phyloP scores from a whole-genome alignment of 1,140 invertebrate species.

The Heliconius nattereri region DNA sequence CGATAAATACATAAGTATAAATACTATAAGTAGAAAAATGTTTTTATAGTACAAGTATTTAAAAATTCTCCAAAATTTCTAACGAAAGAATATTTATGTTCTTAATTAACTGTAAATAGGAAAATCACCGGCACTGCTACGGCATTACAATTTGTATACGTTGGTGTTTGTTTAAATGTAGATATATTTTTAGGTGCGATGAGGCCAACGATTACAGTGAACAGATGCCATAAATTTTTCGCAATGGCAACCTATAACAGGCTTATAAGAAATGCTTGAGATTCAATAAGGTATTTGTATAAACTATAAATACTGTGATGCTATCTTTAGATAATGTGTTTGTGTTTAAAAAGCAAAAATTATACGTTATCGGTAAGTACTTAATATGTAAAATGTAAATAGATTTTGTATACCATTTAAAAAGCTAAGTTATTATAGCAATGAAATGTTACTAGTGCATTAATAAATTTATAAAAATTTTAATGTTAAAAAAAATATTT shows the following conservation, averaged over 20 bases:
- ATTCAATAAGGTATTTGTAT: not conserved
- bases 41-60: too few species aligned
- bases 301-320: not conserved
- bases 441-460: too few species aligned
- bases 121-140: not conserved
- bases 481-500: too few species aligned
- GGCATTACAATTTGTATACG: not conserved
- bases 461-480: too few species aligned
- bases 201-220: constrained; percentile 35
- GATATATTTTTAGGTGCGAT: constrained; percentile 29
- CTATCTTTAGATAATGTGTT: constrained; percentile 7
- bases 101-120: not conserved
- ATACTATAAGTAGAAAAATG: too few species aligned
- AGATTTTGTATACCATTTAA: too few species aligned
- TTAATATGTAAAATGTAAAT: too few species aligned
- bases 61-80: too few species aligned
- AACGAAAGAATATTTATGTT: too few species aligned
- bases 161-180: constrained; percentile 20
- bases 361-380: too few species aligned
- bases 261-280: not conserved
- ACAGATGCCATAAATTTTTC: constrained; percentile 26
- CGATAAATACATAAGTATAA: too few species aligned
- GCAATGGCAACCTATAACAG: constrained; percentile 3
- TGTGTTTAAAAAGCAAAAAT: not conserved
- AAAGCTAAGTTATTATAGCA: too few species aligned